phyloP scores from a whole-genome alignment of 2,888 invertebrate species.

The Ypsolopha scabrella region DNA sequence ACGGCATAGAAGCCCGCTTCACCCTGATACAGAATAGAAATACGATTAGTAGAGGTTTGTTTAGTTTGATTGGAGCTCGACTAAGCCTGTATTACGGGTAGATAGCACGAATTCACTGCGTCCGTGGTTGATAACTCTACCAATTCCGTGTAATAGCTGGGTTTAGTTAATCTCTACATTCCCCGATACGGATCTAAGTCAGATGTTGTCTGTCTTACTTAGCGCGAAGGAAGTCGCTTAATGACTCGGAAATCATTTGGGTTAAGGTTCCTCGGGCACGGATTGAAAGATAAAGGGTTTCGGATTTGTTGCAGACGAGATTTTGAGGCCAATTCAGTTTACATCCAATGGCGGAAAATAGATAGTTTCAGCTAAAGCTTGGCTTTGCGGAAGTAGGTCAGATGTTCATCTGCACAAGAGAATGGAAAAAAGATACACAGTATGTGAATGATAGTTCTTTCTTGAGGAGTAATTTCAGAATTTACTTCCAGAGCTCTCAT shows the following conservation, averaged over 20 bases:
- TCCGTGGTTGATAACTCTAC: slow-evolving; percentile 43
- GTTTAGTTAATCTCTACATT: slow-evolving; percentile 57
- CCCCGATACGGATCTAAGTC: slow-evolving; percentile 64
- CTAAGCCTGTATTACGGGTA: slow-evolving; percentile 58
- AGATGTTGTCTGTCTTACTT: slow-evolving; percentile 69
- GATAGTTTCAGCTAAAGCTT: neutral
- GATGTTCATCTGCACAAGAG: no score
- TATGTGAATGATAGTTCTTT: no score
- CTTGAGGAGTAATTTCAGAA: neutral
- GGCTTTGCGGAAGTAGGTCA: no score
- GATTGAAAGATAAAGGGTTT: slow-evolving; percentile 63
- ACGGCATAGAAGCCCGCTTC: neutral
- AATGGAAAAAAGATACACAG: no score
- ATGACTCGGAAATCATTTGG: slow-evolving; percentile 69
- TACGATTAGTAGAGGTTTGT: slow-evolving; percentile 54
- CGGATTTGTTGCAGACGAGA: slow-evolving; percentile 41
- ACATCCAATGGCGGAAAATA: neutral
- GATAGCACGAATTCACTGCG: slow-evolving; percentile 58
- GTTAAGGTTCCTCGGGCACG: slow-evolving; percentile 54
- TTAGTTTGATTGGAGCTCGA: slow-evolving; percentile 64
- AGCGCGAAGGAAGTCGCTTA: slow-evolving; percentile 58
- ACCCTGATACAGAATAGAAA: slow-evolving; percentile 59
- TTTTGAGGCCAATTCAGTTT: neutral
- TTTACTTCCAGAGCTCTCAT: neutral
- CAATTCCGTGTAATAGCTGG: slow-evolving; percentile 48